phyloP scores from a whole-genome alignment of 2,888 invertebrate species.

The Phalera bucephala region DNA sequence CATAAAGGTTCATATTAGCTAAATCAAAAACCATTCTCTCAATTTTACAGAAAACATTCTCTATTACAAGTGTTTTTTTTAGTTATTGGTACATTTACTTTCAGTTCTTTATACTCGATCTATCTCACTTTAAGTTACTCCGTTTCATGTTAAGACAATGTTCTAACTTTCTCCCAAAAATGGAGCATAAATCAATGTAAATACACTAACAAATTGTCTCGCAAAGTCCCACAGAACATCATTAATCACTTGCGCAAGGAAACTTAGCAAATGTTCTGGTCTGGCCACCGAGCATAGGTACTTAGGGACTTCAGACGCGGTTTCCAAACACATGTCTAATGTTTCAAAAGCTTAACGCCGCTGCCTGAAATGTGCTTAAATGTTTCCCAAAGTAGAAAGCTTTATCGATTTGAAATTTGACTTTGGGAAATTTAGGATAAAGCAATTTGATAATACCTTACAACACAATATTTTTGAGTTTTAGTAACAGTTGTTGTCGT shows the following conservation, averaged over 20 bases:
- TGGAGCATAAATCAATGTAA: not conserved
- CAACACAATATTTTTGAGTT: too few species aligned
- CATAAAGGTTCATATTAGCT: too few species aligned
- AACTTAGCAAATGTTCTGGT: not conserved
- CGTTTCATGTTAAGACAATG: too few species aligned
- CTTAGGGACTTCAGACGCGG: not conserved
- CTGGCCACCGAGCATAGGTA: not conserved
- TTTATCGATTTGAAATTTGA: not conserved
- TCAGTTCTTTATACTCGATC: too few species aligned
- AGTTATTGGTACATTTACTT: too few species aligned
- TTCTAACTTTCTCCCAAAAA: not conserved
- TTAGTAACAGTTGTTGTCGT: too few species aligned
- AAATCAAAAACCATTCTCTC: too few species aligned
- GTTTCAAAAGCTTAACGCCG: not conserved
- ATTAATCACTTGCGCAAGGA: constrained; percentile 1
- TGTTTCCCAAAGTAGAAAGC: not conserved
- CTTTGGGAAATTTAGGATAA: not conserved
- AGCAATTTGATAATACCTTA: too few species aligned
- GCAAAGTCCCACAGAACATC: not conserved
- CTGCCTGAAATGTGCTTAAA: not conserved
- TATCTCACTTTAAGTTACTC: too few species aligned
- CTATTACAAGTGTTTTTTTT: too few species aligned
- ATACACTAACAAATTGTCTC: not conserved
- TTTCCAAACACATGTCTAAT: not conserved
- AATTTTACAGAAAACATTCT: too few species aligned